Percentiles rank a stretch among this genome's conserved stretches.
Conservation (phyloP, 2,113 vertebrate species). For the Tursiops truncatus region DNA sequence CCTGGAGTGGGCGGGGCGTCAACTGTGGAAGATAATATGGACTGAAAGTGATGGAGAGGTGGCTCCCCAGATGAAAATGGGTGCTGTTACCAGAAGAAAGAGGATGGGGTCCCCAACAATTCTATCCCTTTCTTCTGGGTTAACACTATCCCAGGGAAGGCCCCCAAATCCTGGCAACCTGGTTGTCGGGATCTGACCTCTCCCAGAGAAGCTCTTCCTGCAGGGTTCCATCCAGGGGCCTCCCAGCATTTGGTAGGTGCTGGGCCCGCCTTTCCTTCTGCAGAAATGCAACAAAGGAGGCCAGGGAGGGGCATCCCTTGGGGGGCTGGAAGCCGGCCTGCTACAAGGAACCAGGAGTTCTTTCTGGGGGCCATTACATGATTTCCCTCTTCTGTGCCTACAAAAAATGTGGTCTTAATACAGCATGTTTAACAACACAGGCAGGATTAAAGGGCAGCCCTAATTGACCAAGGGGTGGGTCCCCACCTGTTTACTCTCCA, state of each 20-base stretch:
- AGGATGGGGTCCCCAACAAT: neutral
- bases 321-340: neutral
- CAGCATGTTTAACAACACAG: neutral
- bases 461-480: slow-evolving; percentile 71
- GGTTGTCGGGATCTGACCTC: no score
- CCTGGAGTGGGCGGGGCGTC: neutral
- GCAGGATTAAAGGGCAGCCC: slow-evolving; percentile 46
- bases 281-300: neutral
- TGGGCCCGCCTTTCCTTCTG: neutral
- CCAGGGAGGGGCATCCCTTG: neutral
- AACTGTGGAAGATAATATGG: neutral
- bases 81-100: neutral
- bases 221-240: neutral
- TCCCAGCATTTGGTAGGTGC: neutral
- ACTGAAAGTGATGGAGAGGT: neutral
- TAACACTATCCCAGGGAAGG: neutral
- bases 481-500: slow-evolving; percentile 71
- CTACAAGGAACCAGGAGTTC: neutral
- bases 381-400: neutral
- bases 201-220: neutral
- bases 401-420: slow-evolving; percentile 57
- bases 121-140: neutral
- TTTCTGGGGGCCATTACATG: neutral
- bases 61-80: neutral
- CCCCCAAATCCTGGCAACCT: neutral